Conservation (phyloP, 2,113 vertebrate species). For the Phrynosoma platyrhinos region DNA sequence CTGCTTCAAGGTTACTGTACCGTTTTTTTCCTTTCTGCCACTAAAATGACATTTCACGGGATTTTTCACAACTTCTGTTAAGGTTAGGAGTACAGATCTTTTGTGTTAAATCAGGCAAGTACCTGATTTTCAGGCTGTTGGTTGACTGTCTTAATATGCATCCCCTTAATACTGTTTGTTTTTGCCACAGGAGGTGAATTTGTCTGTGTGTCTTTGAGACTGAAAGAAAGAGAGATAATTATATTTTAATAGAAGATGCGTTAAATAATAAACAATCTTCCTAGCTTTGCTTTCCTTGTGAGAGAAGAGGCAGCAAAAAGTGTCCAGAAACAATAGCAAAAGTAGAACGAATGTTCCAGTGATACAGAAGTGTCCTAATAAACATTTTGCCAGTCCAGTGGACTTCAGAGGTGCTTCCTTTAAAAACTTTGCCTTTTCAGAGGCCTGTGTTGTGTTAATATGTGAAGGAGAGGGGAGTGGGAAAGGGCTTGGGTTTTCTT, state of each 20-base stretch:
- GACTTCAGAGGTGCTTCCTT: conserved; percentile 31
- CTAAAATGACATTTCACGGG: conserved; percentile 52
- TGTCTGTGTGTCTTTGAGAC: fast-evolving
- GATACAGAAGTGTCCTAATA: background rate
- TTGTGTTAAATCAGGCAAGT: conserved; percentile 73
- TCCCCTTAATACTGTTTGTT: background rate
- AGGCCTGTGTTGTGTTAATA: conserved; percentile 47
- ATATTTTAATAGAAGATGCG: background rate
- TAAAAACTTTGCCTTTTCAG: background rate
- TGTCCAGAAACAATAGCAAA: fast-evolving
- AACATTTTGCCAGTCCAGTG: conserved; percentile 3
- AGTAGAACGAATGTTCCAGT: background rate
- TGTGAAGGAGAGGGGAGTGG: conserved; percentile 40
- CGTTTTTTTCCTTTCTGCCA: conserved; percentile 48
- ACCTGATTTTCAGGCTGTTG: conserved; percentile 62
- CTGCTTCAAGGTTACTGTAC: conserved; percentile 68
- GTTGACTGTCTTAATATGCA: conserved; percentile 66
- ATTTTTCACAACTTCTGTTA: conserved; percentile 60
- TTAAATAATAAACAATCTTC: background rate
- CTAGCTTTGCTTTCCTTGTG: background rate
- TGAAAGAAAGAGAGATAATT: background rate
- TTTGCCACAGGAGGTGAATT: background rate
- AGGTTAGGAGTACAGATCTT: conserved; percentile 65
- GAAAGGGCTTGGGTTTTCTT: conserved; percentile 63
- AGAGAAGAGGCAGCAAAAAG: background rate